A percentile compares a stretch with the other conserved stretches of the same genome.
These are phyloP conservation scores for Syngnathus floridae DNA, from an alignment of 2,113 vertebrate genomes.

Conservation along the genomic window DNA sequence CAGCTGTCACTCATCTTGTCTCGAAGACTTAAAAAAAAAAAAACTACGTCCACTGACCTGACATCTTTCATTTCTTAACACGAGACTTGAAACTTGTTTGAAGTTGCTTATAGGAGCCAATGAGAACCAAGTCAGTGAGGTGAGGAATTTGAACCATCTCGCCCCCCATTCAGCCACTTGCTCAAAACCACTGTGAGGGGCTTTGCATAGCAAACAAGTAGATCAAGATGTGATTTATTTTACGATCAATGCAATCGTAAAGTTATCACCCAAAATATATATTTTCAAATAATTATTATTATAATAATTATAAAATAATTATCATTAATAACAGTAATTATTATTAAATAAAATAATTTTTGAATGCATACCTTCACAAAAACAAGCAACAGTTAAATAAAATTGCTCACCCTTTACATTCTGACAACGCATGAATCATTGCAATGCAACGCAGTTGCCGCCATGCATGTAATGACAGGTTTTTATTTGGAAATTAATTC, in stretches of 20 bases:
- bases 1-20: not conserved
- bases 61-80: not conserved
- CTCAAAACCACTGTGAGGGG: constrained; percentile 28
- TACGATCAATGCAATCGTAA: too few relatives aligned
- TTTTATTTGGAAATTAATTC: constrained; percentile 72
- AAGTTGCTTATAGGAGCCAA: too few relatives aligned
- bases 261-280: too few relatives aligned
- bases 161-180: constrained; percentile 13
- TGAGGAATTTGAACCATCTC: constrained; percentile 51
- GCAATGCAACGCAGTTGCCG: constrained; percentile 38
- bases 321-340: too few relatives aligned
- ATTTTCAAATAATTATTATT: too few relatives aligned
- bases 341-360: not conserved
- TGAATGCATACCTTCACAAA: constrained; percentile 36
- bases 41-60: not conserved
- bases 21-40: not conserved
- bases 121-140: constrained; percentile 31
- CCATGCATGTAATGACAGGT: constrained; percentile 63
- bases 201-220: constrained; percentile 37
- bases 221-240: not conserved
- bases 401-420: constrained; percentile 39
- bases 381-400: constrained; percentile 55
- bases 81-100: not conserved
- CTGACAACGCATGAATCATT: constrained; percentile 56
- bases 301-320: too few relatives aligned